Conservation (phyloP, 2,113 vertebrate genomes). For the Typhlomys cinereus region DNA sequence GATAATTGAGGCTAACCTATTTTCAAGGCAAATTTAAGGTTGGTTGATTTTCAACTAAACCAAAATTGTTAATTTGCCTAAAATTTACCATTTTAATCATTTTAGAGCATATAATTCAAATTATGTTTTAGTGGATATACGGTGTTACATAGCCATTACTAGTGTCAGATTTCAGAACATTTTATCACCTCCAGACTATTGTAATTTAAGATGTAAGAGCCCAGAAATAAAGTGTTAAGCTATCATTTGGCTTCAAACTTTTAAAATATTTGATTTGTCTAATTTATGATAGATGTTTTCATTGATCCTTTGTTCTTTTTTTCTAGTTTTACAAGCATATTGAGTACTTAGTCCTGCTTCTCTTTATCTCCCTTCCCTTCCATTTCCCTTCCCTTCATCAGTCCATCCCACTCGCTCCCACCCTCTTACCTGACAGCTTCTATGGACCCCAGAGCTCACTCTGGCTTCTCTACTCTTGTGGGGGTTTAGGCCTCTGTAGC, state of each 20-base stretch:
- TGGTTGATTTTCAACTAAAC: neutral
- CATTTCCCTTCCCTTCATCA: too few relatives aligned
- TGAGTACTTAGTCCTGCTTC: too few relatives aligned
- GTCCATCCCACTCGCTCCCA: too few relatives aligned
- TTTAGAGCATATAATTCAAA: neutral
- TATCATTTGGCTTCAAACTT: neutral
- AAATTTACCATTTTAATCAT: neutral
- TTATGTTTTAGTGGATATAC: neutral
- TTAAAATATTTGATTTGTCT: neutral
- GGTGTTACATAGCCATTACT: neutral
- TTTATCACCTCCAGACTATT: neutral
- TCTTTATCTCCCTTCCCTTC: too few relatives aligned
- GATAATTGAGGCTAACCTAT: neutral
- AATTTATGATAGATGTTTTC: too few relatives aligned
- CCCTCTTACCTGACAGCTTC: too few relatives aligned
- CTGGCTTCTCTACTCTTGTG: too few relatives aligned
- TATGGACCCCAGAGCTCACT: too few relatives aligned
- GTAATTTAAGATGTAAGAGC: neutral
- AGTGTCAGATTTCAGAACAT: neutral
- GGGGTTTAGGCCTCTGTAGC: too few relatives aligned
- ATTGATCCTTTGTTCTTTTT: too few relatives aligned
- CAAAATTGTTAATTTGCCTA: neutral
- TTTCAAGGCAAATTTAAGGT: neutral
- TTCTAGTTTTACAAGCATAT: too few relatives aligned
- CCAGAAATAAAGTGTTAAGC: neutral